These are phyloP conservation scores for Melanotaenia trifasciata DNA, from an alignment of 2,797 vertebrate genomes.

Conservation along the genomic window DNA sequence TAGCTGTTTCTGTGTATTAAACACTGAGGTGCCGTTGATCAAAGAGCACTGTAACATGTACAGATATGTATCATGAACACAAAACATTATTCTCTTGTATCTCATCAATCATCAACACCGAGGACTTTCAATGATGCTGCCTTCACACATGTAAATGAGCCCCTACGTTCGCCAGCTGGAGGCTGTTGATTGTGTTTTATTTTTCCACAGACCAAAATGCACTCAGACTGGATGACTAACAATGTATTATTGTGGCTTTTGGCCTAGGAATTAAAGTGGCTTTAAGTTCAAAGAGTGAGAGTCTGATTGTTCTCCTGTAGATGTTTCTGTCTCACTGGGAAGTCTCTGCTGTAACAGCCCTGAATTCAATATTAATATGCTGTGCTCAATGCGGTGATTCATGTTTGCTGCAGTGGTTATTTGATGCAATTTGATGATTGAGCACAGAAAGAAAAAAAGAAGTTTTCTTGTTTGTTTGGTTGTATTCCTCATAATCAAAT, in stretches of 20 bases:
- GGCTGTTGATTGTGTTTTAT: conserved; percentile 57
- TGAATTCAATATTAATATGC: conserved; percentile 25
- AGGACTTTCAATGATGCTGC: conserved; percentile 51
- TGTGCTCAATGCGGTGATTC: conserved; percentile 13
- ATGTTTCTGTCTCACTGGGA: conserved; percentile 37
- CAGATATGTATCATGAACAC: conserved; percentile 20
- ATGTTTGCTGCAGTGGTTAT: conserved; percentile 23
- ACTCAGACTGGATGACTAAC: conserved; percentile 55
- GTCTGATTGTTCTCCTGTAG: conserved; percentile 3
- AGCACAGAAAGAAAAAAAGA: conserved; percentile 9
- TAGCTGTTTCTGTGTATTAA: conserved; percentile 58
- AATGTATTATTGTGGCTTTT: conserved; percentile 49
- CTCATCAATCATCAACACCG: conserved; percentile 59
- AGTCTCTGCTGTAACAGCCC: conserved; percentile 27
- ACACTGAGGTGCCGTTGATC: conserved; percentile 63
- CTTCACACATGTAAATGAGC: conserved; percentile 58
- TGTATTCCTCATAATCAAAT: neutral
- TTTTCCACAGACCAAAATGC: conserved; percentile 46
- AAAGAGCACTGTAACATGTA: conserved; percentile 44
- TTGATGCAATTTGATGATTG: conserved; percentile 27
- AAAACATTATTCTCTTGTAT: conserved; percentile 21
- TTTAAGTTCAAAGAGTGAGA: conserved; percentile 32
- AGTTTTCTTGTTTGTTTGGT: neutral
- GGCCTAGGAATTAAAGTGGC: conserved; percentile 51
- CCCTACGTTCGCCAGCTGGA: conserved; percentile 36